phyloP scores from a whole-genome alignment of 2,888 invertebrate genomes.

The Adelphocoris suturalis region DNA sequence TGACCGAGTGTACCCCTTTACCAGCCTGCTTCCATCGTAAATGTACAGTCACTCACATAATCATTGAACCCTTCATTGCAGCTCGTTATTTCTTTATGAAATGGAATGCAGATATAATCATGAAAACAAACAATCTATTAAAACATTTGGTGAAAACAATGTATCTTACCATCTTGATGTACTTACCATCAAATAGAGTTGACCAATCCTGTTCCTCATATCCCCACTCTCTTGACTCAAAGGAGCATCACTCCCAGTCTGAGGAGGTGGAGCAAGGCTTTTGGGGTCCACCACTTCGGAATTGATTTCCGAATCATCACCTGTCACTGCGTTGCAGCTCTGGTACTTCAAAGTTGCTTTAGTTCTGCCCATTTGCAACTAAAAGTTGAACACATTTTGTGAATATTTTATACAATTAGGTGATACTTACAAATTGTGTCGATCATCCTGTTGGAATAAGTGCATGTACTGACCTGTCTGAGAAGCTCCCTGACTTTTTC shows the following conservation, averaged over 20 bases:
- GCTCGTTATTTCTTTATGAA: no score
- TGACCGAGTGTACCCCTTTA: no score
- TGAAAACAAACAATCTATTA: background rate
- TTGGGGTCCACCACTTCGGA: slow-evolving; percentile 69
- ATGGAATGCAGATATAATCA: no score
- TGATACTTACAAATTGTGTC: background rate
- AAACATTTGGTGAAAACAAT: background rate
- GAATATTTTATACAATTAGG: background rate
- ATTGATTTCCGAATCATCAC: slow-evolving; percentile 56
- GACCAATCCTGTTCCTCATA: slow-evolving; percentile 60
- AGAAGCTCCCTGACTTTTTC: slow-evolving; percentile 70
- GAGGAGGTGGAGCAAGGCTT: slow-evolving; percentile 56
- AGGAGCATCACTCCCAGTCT: background rate
- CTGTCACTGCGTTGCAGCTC: slow-evolving; percentile 32
- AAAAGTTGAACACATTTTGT: background rate
- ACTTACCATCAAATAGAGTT: slow-evolving; percentile 60
- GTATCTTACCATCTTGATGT: background rate
- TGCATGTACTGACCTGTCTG: slow-evolving; percentile 59
- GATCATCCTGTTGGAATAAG: no score
- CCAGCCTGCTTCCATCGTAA: no score
- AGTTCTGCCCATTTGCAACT: slow-evolving; percentile 72
- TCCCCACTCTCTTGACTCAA: slow-evolving; percentile 26
- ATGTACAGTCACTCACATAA: no score
- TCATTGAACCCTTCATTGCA: no score
- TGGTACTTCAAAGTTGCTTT: slow-evolving; percentile 72